Conservation (phyloP, 2,888 invertebrate genomes). For the Dolichopus griseipennis region DNA sequence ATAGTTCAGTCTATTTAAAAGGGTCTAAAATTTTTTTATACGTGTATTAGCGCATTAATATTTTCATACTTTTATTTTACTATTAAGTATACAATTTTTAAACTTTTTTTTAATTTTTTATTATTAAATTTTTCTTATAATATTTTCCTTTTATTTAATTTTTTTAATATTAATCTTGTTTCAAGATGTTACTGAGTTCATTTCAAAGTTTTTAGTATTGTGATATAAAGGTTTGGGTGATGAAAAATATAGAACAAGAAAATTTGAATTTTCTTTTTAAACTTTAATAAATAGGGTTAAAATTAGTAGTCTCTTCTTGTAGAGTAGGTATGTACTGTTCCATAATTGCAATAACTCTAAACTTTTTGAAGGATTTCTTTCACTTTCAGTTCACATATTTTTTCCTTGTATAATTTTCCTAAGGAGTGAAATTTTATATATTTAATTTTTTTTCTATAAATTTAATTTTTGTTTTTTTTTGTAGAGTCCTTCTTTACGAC, state of each 20-base stretch:
- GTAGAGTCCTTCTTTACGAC: neutral
- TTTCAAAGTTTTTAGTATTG: conserved; percentile 15
- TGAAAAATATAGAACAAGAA: conserved; percentile 14
- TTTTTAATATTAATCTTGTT: conserved; percentile 17
- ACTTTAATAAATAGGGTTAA: too few species aligned
- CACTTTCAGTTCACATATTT: neutral
- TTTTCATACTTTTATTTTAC: too few species aligned
- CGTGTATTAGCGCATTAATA: too few species aligned
- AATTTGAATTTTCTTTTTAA: conserved; percentile 8
- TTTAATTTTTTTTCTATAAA: neutral
- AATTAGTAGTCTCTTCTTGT: too few species aligned
- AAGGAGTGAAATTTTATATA: neutral
- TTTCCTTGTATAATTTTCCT: neutral
- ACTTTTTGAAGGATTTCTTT: conserved; percentile 9
- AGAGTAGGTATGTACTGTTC: too few species aligned
- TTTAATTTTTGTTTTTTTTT: neutral
- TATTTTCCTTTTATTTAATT: neutral
- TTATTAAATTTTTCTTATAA: too few species aligned
- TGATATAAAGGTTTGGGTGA: conserved; percentile 12
- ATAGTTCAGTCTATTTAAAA: too few species aligned
- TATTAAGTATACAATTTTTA: too few species aligned
- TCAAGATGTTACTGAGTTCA: conserved; percentile 18
- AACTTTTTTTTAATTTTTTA: too few species aligned
- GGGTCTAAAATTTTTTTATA: too few species aligned
- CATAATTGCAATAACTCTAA: too few species aligned